These are phyloP conservation scores for Oreochromis aureus DNA, from an alignment of 2,113 vertebrate genomes.

Conservation along the genomic window DNA sequence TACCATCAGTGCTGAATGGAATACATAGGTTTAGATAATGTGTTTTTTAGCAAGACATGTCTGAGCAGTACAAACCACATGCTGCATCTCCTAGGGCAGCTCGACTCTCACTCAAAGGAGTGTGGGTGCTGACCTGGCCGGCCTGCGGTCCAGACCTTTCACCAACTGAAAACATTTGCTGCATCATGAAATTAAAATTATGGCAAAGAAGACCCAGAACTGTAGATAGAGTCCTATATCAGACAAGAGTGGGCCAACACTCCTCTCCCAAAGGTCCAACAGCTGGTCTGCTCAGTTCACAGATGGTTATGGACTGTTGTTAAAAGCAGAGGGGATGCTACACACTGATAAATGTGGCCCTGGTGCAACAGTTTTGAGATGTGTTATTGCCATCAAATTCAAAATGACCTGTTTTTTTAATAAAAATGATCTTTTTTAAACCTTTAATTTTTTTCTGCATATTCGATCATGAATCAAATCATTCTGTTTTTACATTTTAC, in stretches of 20 bases:
- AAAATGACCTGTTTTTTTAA: not conserved
- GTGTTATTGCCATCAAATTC: not conserved
- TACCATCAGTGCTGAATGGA: not conserved
- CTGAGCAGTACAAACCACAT: not conserved
- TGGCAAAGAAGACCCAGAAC: not conserved
- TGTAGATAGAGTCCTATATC: not conserved
- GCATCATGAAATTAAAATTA: not conserved
- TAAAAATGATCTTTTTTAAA: not conserved
- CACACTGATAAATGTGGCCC: not conserved
- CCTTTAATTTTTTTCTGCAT: not conserved
- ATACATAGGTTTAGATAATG: not conserved
- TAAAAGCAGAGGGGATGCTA: not conserved
- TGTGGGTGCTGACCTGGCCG: not conserved
- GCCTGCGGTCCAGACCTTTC: not conserved
- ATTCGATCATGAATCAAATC: not conserved
- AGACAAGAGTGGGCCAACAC: not conserved
- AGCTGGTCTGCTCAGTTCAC: not conserved
- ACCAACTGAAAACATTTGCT: not conserved
- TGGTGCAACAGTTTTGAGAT: not conserved
- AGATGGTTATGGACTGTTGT: not conserved
- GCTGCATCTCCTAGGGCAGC: accelerated
- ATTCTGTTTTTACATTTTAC: not conserved
- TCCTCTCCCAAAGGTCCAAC: not conserved
- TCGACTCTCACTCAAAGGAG: not conserved
- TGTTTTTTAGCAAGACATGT: not conserved